Base-by-base conservation (phyloP, 64 coral and sea anemone species). In the Anthopleura sola region DNA sequence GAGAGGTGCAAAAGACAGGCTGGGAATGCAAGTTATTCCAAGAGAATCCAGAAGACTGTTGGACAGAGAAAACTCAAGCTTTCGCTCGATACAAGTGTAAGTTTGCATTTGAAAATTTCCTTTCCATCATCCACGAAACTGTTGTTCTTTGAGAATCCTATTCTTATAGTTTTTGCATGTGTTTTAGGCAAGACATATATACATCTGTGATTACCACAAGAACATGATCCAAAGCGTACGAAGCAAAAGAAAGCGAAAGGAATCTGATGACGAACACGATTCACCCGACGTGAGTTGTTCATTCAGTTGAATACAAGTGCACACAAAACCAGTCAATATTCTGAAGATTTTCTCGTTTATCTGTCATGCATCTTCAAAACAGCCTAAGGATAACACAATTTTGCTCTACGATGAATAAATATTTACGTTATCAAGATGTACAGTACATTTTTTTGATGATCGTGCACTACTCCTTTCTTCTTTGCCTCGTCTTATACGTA, bases 21-120 rank as follows among this genome's bases (percentile, higher is more conserved):
- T 26, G 93, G 97, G 49, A 95, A 99, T 92, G 97, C 97, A 13
- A 95, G 97, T 75, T 99, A 95, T 92, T 95, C 97, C 10, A 99
- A 99, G 85, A 90, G 97, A 92, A 99, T 99, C 87, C 97, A 99
- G 60, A 99, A 99, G 90, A 99, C 97, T 38, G 97, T 99, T 36
- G 93, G 89, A 49, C 97, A 99, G 87, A 94, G 92, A 92, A 99
- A 99, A 87, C 93, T 99, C 56, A 99, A 99, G 79, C 78, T 99
- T 81, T 91, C 92, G 8, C 80, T 94, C 56, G 97, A 94, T 82
- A 87, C 84, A 37, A 95, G 89, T 48, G 97, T 99, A 86, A 92
- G 95, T 48, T 71, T 87, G 16, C 28, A 18, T 75, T 92, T 87
- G 34, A 57, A 82, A 60, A 17, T 23, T 80, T 69, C 6, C 13